A percentile compares a stretch with the other conserved stretches of the same genome.
Evolutionary conservation across 2,113 vertebrate species (phyloP).

Genomic region (Stigmatopora argus): DNA sequence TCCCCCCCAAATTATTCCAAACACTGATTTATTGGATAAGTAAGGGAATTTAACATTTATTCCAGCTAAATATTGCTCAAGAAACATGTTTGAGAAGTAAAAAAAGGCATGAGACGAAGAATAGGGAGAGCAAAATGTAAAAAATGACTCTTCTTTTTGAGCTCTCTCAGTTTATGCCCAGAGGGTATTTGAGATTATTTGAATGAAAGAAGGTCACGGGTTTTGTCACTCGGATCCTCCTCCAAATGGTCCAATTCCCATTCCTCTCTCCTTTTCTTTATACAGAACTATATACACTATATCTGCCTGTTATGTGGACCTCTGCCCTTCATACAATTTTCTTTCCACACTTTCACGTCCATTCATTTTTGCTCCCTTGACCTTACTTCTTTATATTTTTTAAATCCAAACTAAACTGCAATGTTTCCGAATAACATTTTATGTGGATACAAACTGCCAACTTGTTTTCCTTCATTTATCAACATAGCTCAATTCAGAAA

Average conservation of each 20-base stretch:
- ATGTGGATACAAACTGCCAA: no score
- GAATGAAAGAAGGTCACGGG: slow-evolving; percentile 31
- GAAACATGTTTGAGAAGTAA: background rate
- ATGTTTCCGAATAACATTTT: background rate
- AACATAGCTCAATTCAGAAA: background rate
- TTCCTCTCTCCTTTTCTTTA: background rate
- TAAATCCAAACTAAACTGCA: slow-evolving; percentile 14
- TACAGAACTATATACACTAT: background rate
- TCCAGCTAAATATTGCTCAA: background rate
- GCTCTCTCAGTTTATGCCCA: slow-evolving; percentile 19
- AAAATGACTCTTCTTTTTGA: background rate
- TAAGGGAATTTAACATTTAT: slow-evolving; percentile 9
- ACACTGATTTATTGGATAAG: no score
- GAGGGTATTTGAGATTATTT: slow-evolving; percentile 6
- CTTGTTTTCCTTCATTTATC: no score
- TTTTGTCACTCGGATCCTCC: slow-evolving; percentile 31
- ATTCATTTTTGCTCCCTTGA: background rate
- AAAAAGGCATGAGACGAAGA: background rate
- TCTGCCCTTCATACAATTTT: slow-evolving; percentile 19
- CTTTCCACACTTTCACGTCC: slow-evolving; percentile 7
- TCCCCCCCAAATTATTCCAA: no score
- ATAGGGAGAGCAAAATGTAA: no score
- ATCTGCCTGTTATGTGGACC: background rate
- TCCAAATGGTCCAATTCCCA: background rate
- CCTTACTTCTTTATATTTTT: slow-evolving; percentile 21